Conservation (phyloP, 2,888 invertebrate species). For the Agrenia bidenticulata region DNA sequence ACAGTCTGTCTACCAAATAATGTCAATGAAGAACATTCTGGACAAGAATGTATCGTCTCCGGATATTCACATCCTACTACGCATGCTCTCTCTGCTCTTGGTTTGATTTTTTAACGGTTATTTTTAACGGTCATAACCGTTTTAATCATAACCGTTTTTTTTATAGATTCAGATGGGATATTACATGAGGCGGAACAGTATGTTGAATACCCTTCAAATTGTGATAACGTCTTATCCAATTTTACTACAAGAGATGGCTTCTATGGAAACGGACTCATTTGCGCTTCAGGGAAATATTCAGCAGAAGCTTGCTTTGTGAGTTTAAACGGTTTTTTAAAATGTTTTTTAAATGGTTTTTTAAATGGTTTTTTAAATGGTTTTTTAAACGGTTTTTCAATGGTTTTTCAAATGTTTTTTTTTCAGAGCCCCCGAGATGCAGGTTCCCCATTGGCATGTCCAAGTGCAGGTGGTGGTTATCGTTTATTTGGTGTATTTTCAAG, state of each 20-base stretch:
- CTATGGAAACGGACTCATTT: conserved; percentile 35
- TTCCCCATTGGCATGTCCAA: conserved; percentile 44
- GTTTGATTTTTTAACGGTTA: too few relatives aligned
- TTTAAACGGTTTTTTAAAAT: background rate
- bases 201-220: conserved; percentile 38
- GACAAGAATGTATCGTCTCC: conserved; percentile 47
- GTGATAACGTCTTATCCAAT: conserved; percentile 1
- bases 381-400: background rate
- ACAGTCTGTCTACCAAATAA: conserved; percentile 34
- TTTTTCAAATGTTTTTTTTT: background rate
- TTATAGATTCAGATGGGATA: conserved; percentile 41
- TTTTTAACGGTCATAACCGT: too few relatives aligned
- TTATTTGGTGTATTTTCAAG: conserved; percentile 46
- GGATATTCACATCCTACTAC: conserved; percentile 49
- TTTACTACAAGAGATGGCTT: conserved; percentile 14
- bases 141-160: background rate
- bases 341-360: background rate
- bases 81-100: background rate
- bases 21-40: conserved; percentile 32
- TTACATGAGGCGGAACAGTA: conserved; percentile 49
- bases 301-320: conserved; percentile 50
- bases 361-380: background rate
- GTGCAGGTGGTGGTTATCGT: conserved; percentile 21
- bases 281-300: conserved; percentile 45
- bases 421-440: conserved; percentile 49